phyloP scores from a whole-genome alignment of 2,888 invertebrate genomes.

The Stramonita haemastoma region DNA sequence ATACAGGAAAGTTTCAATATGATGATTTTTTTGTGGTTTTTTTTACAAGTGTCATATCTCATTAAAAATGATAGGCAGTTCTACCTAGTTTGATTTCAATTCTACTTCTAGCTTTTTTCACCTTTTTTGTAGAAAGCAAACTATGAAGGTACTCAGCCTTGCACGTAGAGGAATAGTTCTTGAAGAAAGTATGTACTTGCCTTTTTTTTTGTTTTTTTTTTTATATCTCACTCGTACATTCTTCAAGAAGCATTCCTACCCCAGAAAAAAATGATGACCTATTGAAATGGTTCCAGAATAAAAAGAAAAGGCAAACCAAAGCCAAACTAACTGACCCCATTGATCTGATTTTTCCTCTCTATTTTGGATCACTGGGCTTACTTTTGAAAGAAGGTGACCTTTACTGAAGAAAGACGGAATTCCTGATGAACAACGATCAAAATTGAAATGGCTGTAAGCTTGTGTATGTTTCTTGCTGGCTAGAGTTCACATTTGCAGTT shows the following conservation, averaged over 20 bases:
- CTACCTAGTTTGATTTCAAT: too few species aligned
- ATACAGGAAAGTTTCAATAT: neutral
- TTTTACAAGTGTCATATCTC: neutral
- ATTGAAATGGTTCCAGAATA: neutral
- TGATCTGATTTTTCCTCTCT: neutral
- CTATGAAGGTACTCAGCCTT: conserved; percentile 23
- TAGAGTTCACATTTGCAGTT: conserved; percentile 21
- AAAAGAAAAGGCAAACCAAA: neutral
- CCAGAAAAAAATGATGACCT: neutral
- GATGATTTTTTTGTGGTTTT: neutral
- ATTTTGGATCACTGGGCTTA: neutral
- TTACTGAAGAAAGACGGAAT: neutral
- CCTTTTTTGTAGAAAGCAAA: too few species aligned
- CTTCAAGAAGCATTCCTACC: conserved; percentile 14
- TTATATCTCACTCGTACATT: conserved; percentile 10
- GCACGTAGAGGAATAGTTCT: conserved; percentile 30
- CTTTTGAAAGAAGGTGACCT: conserved; percentile 16
- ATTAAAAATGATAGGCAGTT: too few species aligned
- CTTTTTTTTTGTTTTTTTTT: neutral
- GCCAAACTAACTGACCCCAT: too few species aligned
- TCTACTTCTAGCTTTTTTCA: too few species aligned
- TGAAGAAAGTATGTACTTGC: conserved; percentile 29
- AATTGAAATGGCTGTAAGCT: neutral
- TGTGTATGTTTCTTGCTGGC: conserved; percentile 28
- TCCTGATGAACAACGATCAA: neutral